A percentile compares a stretch with the other conserved stretches of the same genome.
phyloP scores from a whole-genome alignment of 2,113 vertebrate species.

The Anoura caudifer region DNA sequence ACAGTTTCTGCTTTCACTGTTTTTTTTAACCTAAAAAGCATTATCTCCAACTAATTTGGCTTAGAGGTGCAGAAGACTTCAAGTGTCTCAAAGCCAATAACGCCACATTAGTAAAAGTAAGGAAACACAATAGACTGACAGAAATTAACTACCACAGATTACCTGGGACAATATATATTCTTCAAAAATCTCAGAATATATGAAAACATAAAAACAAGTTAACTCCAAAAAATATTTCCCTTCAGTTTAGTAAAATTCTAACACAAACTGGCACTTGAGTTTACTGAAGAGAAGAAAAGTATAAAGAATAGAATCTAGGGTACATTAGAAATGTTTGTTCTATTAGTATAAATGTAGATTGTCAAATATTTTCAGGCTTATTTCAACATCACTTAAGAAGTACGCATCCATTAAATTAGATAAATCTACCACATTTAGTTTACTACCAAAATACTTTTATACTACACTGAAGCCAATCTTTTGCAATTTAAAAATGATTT shows the following conservation, averaged over 20 bases:
- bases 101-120: neutral
- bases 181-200: neutral
- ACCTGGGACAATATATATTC: neutral
- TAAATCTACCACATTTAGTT: conserved; percentile 61
- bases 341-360: neutral
- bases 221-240: neutral
- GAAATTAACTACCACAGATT: neutral
- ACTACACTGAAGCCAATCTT: conserved; percentile 64
- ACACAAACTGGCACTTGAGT: neutral
- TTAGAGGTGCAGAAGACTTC: neutral
- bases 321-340: conserved; percentile 23
- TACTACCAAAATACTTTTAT: conserved; percentile 70
- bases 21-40: neutral
- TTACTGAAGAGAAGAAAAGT: neutral
- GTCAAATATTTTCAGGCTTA: neutral
- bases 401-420: conserved; percentile 59
- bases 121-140: neutral
- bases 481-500: conserved; percentile 68
- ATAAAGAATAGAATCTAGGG: neutral
- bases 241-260: neutral
- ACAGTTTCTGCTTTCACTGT: conserved; percentile 38
- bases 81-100: neutral
- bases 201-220: neutral
- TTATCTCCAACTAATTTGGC: neutral
- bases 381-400: neutral